Percentiles rank a stretch among this genome's conserved stretches.
Evolutionary conservation across 2,113 vertebrate genomes (phyloP).

Genomic region (Isichthys henryi): DNA sequence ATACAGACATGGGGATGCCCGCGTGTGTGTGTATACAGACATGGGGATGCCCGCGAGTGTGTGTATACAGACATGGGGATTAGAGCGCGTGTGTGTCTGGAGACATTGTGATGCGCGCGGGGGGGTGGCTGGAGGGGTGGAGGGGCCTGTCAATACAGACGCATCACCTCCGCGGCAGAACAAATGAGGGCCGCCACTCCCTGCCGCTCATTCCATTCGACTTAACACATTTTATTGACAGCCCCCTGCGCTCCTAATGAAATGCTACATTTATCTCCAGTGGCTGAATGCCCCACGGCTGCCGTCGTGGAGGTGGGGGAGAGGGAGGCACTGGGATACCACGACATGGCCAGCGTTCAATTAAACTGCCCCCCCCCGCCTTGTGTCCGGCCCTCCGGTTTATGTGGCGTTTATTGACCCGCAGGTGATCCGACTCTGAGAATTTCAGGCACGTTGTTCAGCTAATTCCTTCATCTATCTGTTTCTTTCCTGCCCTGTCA

Average conservation of each 20-base stretch:
- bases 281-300: conserved; percentile 60
- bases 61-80: no score
- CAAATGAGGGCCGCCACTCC: conserved; percentile 63
- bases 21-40: no score
- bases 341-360: conserved; percentile 57
- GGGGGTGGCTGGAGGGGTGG: conserved; percentile 56
- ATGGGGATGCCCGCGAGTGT: no score
- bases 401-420: conserved; percentile 31
- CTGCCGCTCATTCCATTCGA: conserved; percentile 69
- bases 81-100: no score
- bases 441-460: neutral
- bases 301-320: conserved; percentile 61
- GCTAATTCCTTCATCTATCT: conserved; percentile 14
- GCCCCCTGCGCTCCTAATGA: conserved; percentile 66
- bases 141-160: conserved; percentile 60
- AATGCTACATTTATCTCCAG: conserved; percentile 72
- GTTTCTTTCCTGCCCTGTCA: neutral
- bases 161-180: conserved; percentile 52
- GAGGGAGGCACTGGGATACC: conserved; percentile 53
- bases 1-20: no score
- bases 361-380: conserved; percentile 44
- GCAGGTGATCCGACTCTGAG: conserved; percentile 14
- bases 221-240: conserved; percentile 78
- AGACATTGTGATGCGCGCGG: no score
- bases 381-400: conserved; percentile 30